Base-by-base conservation (phyloP, 2,113 vertebrate genomes). In the Syrmaticus mikado region DNA sequence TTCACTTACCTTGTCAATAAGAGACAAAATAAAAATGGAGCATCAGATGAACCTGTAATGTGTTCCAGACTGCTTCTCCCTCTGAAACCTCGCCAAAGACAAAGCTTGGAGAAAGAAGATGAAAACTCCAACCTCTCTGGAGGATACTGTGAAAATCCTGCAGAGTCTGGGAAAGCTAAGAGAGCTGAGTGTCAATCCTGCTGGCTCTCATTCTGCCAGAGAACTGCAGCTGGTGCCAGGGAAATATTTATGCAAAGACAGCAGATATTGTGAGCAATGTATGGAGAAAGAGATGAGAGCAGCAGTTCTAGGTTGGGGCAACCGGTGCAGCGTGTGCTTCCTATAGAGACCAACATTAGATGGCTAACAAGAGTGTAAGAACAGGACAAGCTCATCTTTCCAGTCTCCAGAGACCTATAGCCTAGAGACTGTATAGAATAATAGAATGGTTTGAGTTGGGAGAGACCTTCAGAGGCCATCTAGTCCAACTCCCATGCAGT, bases 181-280 rank as follows among this genome's bases (percentile, higher is more conserved):
- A 82, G 30, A 87, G 87, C 84, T 91, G 92, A 76, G 81, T 92
- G 46, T 22, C 70, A 87, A 78, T 50, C 74, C 77, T 53, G 73
- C 93, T 93, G 87, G 85, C 84, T 89, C 85, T 90, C 2, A 0
- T 81, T 82, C 92, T 92, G 93, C 78, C 94, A 86, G 92, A 67
- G 77, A 96, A 84, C 93, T 94, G 95, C 87, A 92, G 92, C 81
- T 94, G 83, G 28, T 83, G 92, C 48, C 92, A 84, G 81, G 60
- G 82, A 92, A 89, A 87, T 36, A 67, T 91, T 92, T 90, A 80
- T 82, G 92, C 90, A 84, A 40, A 71, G 79, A 22, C 73, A 81
- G 90, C 87, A 89, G 85, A 92, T 85, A 65, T 87, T 89, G 82
- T 0, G 7, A 95, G 61, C 6, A 11, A 92, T 80, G 77, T 13